These are phyloP conservation scores for Pangasius macronema DNA, from an alignment of 2,797 vertebrate species.

Conservation along the genomic window DNA sequence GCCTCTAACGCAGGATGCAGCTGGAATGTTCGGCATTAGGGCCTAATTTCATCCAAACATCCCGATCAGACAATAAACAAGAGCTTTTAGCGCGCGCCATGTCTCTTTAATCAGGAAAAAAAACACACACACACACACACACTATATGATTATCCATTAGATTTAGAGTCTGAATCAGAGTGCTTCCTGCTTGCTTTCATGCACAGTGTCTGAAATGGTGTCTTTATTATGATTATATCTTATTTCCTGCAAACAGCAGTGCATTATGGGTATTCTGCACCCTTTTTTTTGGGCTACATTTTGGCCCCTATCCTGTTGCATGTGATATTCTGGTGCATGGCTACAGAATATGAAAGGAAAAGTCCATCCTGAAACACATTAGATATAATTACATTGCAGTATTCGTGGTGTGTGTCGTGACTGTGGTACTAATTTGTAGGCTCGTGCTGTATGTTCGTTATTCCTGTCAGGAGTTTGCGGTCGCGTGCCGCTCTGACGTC, in stretches of 20 bases:
- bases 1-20: neutral
- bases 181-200: neutral
- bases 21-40: neutral
- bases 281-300: neutral
- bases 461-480: neutral
- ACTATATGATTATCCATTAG: neutral
- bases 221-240: neutral
- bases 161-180: neutral
- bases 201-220: neutral
- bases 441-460: no score
- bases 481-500: neutral
- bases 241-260: neutral
- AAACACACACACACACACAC: no score
- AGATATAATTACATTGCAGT: neutral
- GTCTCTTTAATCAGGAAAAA: neutral
- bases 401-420: no score
- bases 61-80: neutral
- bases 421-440: no score
- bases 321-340: neutral
- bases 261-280: constrained; percentile 3
- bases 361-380: neutral
- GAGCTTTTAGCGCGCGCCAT: neutral
- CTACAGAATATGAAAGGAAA: neutral
- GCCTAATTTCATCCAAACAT: neutral
- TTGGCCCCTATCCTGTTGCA: neutral